These are phyloP conservation scores for Aviceda subcristata DNA, from an alignment of 2,113 vertebrate genomes.

Conservation along the genomic window DNA sequence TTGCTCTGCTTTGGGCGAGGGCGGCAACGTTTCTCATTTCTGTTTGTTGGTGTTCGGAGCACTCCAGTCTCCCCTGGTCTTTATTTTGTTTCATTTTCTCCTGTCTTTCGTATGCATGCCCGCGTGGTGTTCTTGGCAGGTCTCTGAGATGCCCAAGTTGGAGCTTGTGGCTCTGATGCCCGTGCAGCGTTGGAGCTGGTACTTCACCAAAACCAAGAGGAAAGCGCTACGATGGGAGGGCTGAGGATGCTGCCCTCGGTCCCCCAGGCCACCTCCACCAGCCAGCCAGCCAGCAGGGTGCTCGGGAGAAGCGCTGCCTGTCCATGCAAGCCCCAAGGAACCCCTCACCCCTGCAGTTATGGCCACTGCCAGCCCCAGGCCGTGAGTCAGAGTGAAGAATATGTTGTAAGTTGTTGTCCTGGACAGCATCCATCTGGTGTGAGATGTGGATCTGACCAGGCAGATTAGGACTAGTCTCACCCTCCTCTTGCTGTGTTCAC, in stretches of 20 bases:
- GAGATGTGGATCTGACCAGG: slow-evolving; percentile 14
- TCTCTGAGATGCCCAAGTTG: background rate
- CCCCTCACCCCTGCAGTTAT: background rate
- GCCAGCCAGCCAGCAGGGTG: background rate
- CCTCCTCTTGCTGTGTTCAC: background rate
- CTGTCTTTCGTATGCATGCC: background rate
- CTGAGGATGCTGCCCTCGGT: background rate
- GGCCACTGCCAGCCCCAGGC: background rate
- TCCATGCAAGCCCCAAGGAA: fast-evolving
- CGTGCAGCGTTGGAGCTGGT: background rate
- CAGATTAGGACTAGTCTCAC: background rate
- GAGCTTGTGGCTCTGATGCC: background rate
- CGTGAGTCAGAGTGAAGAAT: background rate
- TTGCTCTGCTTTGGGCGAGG: background rate
- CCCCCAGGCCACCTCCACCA: background rate
- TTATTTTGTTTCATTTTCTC: background rate
- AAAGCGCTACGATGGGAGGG: background rate
- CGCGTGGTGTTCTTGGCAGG: background rate
- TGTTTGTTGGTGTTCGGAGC: background rate
- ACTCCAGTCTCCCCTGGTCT: background rate
- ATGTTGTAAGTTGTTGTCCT: background rate
- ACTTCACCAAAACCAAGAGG: background rate
- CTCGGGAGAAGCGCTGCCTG: background rate
- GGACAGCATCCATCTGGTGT: background rate
- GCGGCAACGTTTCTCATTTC: fast-evolving